phyloP scores from a whole-genome alignment of 2,888 invertebrate species.

The Thereva unica region DNA sequence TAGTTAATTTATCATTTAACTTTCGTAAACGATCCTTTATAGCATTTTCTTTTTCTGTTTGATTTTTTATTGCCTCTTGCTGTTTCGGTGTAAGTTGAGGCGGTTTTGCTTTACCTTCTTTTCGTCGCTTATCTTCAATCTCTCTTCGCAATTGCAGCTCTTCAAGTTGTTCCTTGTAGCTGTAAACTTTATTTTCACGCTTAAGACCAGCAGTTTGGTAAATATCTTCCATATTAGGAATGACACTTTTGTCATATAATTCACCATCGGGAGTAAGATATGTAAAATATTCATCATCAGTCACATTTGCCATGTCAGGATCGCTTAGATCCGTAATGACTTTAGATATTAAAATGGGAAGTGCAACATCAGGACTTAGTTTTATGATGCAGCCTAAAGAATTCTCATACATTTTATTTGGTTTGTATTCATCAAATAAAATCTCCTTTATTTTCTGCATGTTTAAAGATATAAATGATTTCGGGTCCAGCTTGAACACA shows the following conservation, averaged over 20 bases:
- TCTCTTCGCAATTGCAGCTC: conserved; percentile 91
- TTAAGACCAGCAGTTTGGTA: conserved; percentile 68
- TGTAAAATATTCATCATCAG: conserved; percentile 78
- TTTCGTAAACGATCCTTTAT: conserved; percentile 71
- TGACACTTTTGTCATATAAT: conserved; percentile 84
- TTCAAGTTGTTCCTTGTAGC: conserved; percentile 94
- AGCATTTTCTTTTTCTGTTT: conserved; percentile 80
- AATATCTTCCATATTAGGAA: conserved; percentile 61
- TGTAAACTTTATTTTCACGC: conserved; percentile 94
- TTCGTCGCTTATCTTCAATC: conserved; percentile 83
- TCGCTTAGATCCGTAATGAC: conserved; percentile 67
- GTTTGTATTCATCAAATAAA: conserved; percentile 65
- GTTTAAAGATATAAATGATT: conserved; percentile 65
- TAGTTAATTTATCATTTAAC: conserved; percentile 59
- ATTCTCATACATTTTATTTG: conserved; percentile 66
- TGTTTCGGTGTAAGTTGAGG: conserved; percentile 83
- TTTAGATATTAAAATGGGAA: conserved; percentile 67
- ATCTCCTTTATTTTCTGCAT: conserved; percentile 64
- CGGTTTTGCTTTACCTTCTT: conserved; percentile 76
- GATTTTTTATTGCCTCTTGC: conserved; percentile 85
- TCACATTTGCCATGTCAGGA: conserved; percentile 70
- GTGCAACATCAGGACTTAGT: conserved; percentile 67
- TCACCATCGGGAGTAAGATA: conserved; percentile 86
- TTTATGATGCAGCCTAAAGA: conserved; percentile 72
- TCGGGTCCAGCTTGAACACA: conserved; percentile 51